Evolutionary conservation across 2,113 vertebrate species (phyloP).

Genomic region (Zosterops japonicus): DNA sequence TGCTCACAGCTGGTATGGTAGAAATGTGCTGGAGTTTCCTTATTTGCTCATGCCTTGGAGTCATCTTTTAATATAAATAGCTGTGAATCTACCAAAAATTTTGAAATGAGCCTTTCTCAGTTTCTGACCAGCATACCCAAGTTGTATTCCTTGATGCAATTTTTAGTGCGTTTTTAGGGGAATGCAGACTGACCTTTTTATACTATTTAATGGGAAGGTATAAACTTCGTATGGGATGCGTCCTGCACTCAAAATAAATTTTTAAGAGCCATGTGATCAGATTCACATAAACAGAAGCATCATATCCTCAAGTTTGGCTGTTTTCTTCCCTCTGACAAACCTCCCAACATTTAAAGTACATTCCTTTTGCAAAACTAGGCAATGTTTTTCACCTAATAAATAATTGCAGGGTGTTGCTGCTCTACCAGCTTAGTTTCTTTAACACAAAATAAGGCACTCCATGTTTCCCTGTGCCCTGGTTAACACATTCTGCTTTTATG

Average conservation of each 20-base stretch:
- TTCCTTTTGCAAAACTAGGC: neutral
- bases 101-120: neutral
- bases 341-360: neutral
- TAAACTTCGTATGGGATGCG: neutral
- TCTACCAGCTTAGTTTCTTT: neutral
- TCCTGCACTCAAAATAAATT: neutral
- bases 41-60: slow-evolving; percentile 34
- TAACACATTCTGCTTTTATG: neutral
- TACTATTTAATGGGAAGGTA: neutral
- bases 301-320: rapidly evolving
- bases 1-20: slow-evolving; percentile 19
- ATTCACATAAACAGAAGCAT: neutral
- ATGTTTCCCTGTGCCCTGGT: neutral
- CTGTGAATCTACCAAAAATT: neutral
- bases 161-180: neutral
- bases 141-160: neutral
- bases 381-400: slow-evolving; percentile 17
- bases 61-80: slow-evolving; percentile 21
- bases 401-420: neutral
- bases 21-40: slow-evolving; percentile 1
- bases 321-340: neutral
- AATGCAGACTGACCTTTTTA: neutral
- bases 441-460: neutral
- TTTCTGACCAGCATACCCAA: neutral
- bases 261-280: neutral